These are phyloP conservation scores for Ylistrum balloti DNA, from an alignment of 1,140 invertebrate genomes.

Conservation along the genomic window DNA sequence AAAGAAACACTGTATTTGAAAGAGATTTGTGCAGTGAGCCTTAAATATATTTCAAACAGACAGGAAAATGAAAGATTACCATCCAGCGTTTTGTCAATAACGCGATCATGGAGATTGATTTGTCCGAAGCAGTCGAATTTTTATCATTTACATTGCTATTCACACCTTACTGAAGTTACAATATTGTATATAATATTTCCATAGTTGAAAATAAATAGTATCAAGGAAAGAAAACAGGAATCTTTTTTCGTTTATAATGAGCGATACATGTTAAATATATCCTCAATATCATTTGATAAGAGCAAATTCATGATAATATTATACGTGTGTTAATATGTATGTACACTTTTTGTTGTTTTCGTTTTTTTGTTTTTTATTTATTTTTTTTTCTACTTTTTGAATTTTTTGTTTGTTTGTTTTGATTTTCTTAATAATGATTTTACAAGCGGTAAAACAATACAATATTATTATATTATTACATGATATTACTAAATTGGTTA, in stretches of 20 bases:
- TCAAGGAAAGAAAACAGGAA: too few species aligned
- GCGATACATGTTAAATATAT: neutral
- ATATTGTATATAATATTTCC: neutral
- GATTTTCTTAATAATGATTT: too few species aligned
- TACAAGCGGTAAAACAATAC: too few species aligned
- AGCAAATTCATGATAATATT: too few species aligned
- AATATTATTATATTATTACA: too few species aligned
- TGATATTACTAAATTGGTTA: too few species aligned
- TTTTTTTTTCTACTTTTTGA: too few species aligned
- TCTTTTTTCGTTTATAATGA: neutral
- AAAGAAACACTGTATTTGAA: conserved; percentile 40
- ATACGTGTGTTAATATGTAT: too few species aligned
- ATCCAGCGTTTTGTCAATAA: neutral
- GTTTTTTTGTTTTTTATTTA: too few species aligned
- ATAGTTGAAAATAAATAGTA: neutral
- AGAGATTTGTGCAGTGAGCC: conserved; percentile 22
- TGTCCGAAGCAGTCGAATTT: neutral
- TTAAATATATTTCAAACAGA: conserved; percentile 14
- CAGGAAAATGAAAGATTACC: conserved; percentile 27
- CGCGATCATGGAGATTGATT: conserved; percentile 17
- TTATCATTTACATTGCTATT: neutral
- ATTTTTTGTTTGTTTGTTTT: too few species aligned
- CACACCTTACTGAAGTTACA: neutral
- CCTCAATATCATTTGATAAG: neutral
- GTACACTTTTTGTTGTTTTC: too few species aligned